Conservation (phyloP, 2,113 vertebrate genomes). For the Rattus norvegicus region GRCr8 NC_086032.1:106492501-106493000, state of each 20-base stretch:
- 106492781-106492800: not conserved
- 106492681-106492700: not conserved
- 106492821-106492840: not conserved
- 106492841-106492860: not conserved
- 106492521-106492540: not conserved
- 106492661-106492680: not conserved
- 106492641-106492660: not conserved
- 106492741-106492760: not conserved
- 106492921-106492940: not conserved
- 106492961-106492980: not conserved
- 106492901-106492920: not conserved
- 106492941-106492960: not conserved
- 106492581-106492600: not conserved
- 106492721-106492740: not conserved
- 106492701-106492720: not conserved
- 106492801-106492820: not conserved
- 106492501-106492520: not conserved
- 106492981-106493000: not conserved
- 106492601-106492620: not conserved
- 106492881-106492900: not conserved
- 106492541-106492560: not conserved
- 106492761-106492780: not conserved
- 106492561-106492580: not conserved
- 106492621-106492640: not conserved
- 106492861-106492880: not conserved